These are phyloP conservation scores for Lacerta viridis DNA, from an alignment of 2,797 vertebrate species.

Conservation along the genomic window DNA sequence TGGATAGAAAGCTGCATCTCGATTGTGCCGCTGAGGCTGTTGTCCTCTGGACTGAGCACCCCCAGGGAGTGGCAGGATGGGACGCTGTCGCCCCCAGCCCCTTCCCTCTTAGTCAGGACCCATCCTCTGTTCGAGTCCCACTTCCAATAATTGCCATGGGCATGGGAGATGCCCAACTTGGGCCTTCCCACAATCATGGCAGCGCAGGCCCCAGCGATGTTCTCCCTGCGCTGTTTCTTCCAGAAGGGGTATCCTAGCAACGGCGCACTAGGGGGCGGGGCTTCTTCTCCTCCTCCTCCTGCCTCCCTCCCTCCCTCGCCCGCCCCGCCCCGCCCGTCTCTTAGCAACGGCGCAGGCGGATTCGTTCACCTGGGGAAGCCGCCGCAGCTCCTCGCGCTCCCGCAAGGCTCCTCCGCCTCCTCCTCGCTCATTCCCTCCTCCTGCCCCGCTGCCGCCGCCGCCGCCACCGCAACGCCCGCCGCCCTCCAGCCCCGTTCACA, in stretches of 20 bases:
- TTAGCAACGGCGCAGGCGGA: constrained; percentile 7
- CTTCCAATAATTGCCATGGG: not conserved
- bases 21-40: no score
- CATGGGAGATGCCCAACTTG: not conserved
- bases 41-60: not conserved
- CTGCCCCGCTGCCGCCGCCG: constrained; percentile 74
- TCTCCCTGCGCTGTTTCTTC: not conserved
- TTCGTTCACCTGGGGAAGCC: constrained; percentile 90
- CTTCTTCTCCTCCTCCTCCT: not conserved
- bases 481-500: constrained; percentile 49
- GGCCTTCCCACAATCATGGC: constrained; percentile 4
- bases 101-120: constrained; percentile 41
- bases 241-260: constrained; percentile 14
- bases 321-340: not conserved
- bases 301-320: no score
- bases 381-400: constrained; percentile 91
- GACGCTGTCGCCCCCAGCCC: not conserved
- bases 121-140: not conserved
- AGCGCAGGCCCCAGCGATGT: no score
- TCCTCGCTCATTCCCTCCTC: constrained; percentile 97
- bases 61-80: not conserved
- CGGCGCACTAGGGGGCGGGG: not conserved
- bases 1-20: no score
- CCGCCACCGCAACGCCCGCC: constrained; percentile 68
- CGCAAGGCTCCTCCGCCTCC: constrained; percentile 91